Evolutionary conservation across 64 coral and sea anemone species (phyloP).

Genomic region (Montipora sp.): DNA sequence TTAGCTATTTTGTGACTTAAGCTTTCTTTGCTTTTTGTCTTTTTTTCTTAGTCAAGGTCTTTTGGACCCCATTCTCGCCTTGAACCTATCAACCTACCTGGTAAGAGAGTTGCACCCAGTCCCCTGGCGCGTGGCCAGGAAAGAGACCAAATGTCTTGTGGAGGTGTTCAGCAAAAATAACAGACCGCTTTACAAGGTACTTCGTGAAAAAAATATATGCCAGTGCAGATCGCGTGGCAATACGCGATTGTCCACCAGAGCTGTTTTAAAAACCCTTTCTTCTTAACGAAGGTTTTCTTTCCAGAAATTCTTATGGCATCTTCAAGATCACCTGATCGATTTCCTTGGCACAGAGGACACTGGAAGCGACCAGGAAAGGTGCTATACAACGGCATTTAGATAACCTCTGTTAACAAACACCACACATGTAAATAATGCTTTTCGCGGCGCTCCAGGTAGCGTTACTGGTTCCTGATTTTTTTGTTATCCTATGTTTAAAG

Average conservation of each 20-base stretch:
- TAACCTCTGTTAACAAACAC: background rate
- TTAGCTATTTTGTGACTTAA: background rate
- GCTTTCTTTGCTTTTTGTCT: background rate
- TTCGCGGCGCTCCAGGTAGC: no score
- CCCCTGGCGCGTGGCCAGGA: slow-evolving; percentile 50
- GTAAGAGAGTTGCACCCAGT: slow-evolving; percentile 60
- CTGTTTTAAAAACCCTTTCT: background rate
- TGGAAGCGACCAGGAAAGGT: slow-evolving; percentile 63
- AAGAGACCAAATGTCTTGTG: slow-evolving; percentile 46
- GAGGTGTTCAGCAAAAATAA: slow-evolving; percentile 38
- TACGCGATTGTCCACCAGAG: no score
- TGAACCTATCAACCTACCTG: slow-evolving; percentile 67
- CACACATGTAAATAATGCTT: no score
- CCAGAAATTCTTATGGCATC: slow-evolving; percentile 71
- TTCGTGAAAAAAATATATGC: no score
- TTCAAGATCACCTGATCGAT: slow-evolving; percentile 74
- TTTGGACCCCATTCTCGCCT: slow-evolving; percentile 54
- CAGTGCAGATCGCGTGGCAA: no score
- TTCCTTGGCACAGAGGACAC: slow-evolving; percentile 59
- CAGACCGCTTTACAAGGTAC: slow-evolving; percentile 54
- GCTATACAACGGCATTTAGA: background rate
- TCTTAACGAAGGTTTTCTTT: background rate
- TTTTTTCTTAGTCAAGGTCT: slow-evolving; percentile 52
- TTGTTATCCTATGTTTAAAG: no score
- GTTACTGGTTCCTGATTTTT: no score